Evolutionary conservation across 2,888 invertebrate genomes (phyloP), one percentile per base, ranked within the genome.

Genomic region (Ennomos erosarius): DNA sequence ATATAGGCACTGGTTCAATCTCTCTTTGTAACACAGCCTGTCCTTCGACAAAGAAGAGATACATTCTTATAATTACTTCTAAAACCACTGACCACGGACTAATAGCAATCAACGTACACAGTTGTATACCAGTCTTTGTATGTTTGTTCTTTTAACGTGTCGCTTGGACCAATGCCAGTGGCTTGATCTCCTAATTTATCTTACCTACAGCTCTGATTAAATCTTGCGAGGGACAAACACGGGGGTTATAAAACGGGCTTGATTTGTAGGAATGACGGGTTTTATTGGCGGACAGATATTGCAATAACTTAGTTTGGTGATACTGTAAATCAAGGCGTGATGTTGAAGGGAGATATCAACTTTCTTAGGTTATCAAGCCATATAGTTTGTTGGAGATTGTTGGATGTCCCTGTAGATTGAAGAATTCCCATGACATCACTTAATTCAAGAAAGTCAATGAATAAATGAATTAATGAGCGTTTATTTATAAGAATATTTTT

Each of bases 131-230:
- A 33, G 48, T 26, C 26, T 26, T 26, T 60, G 59, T 68, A 73
- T 74, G 64, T 71, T 71, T 49, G 46, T 46, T 46, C 33, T 13
- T 35, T 62, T 73, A 78, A 80, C 74, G 80, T 78, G 79, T 78
- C 71, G 70, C 60, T 70, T 88, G 88, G 88, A 84, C 64, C 69
- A 39, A 58, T 67, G 85, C 88, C 87, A 88, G 75, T 64, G 65
- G 57, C 66, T 70, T 70, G 72, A 74, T 76, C 73, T 71, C 59
- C 72, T 68, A 69, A 71, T 71, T 74, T 69, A 73, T 74, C 69
- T 73, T 64, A 65, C 67, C 67, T 62, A 69, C 58, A 67, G 55
- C 59, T 56, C 59, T 66, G 66, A 68, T 68, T 67, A 69, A 55
- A 69, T 69, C 69, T 65, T 54, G 62, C 58, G 51, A 59, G 59